Base-by-base conservation (phyloP, 2,888 invertebrate genomes). In the Dryobota labecula region DNA sequence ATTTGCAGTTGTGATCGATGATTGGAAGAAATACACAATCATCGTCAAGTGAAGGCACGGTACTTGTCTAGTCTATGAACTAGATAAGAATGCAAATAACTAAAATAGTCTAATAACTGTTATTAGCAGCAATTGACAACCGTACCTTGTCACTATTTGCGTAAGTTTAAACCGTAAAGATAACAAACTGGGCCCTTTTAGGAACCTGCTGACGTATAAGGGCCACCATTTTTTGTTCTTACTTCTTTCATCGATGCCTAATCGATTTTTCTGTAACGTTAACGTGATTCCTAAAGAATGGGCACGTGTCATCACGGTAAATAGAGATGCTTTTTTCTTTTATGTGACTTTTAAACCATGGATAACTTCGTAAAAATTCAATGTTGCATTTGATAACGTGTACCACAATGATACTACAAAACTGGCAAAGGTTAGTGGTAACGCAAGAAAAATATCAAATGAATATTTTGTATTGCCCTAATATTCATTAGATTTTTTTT, bases 21-120 rank as follows among this genome's bases (percentile, higher is more conserved):
- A 58, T 58, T 45, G 30, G 18, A 47, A 62, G 15, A 38, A 65
- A 76, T 45, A 72, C 30, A 43, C 36, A 33, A 77, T 65, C 49
- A 45, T 47, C 38, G 38, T 66, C 27, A 45, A 49, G 57, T 49
- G 27, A 38, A 78, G 72, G 58, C 41, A 70, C 43, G 24, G 15
- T 24, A 70, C 49, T 78, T 45, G 43, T 47, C 33, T 61, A 27
- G 70, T 54, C 62, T 78, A 66, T 47, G 49, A 63, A 33, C 27
- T 63, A 58, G 72, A 82, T 82, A 78, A 82, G 33, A 38, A 78
- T 71, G 58, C 58, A 66, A 78, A 82, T 78, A 24, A 41, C 58
- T 60, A 33, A 58, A 73, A 73, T 80, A 65, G 58, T 63, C 27
- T 69, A 74, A 74, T 70, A 73, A 54, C 61, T 47, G 75, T 63